Evolutionary conservation across 2,113 vertebrate genomes (phyloP).

Genomic region (Halcyon malimbica): DNA sequence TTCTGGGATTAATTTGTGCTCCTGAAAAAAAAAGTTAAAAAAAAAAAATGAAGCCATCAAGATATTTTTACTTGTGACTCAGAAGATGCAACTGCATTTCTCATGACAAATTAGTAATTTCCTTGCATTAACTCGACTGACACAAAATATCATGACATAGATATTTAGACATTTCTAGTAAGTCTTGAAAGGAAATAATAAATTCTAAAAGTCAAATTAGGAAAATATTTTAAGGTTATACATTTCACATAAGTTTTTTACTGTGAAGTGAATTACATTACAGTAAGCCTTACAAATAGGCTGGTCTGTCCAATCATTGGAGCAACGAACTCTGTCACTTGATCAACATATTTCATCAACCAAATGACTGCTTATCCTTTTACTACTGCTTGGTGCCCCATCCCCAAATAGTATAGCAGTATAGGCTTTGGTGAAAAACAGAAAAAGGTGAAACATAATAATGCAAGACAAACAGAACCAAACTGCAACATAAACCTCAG

Average conservation of each 20-base stretch:
- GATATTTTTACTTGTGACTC: background rate
- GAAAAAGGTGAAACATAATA: background rate
- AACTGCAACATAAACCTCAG: background rate
- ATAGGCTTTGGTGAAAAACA: background rate
- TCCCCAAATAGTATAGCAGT: background rate
- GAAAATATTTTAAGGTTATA: background rate
- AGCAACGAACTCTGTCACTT: background rate
- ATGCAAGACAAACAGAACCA: background rate
- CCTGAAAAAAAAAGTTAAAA: background rate
- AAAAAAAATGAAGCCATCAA: background rate
- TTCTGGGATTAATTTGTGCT: background rate
- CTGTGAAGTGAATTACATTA: background rate
- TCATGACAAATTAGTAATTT: background rate
- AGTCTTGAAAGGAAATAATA: background rate
- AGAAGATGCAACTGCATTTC: background rate
- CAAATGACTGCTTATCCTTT: background rate
- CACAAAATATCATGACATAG: background rate
- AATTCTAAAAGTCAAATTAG: background rate
- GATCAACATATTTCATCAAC: background rate
- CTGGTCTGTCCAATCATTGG: background rate
- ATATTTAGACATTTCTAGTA: background rate
- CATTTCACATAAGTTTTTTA: background rate
- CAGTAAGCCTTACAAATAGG: background rate
- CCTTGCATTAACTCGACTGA: background rate
- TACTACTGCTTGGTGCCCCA: background rate